Conservation (phyloP, 1,140 invertebrate genomes). For the Argopecten irradians region DNA sequence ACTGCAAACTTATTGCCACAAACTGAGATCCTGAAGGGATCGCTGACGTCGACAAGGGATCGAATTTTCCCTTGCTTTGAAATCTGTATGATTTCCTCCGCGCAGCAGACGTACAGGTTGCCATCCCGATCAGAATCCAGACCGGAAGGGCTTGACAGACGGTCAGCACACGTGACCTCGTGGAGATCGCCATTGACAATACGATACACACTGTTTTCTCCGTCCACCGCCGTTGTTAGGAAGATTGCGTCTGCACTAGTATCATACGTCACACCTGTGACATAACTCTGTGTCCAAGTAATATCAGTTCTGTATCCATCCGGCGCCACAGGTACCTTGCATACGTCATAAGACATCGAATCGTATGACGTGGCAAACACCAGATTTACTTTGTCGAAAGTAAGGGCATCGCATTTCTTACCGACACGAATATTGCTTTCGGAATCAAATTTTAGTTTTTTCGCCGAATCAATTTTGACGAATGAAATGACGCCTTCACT, state of each 20-base stretch:
- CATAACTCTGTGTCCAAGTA: neutral
- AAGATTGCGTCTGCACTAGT: neutral
- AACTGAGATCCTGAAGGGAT: neutral
- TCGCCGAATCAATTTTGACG: neutral
- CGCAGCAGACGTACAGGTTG: neutral
- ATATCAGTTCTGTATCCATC: neutral
- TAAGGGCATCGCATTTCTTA: neutral
- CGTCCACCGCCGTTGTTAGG: neutral
- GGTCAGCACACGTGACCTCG: neutral
- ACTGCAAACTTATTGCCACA: neutral
- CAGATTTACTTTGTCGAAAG: neutral
- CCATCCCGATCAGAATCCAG: neutral
- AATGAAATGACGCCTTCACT: neutral
- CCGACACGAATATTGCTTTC: neutral
- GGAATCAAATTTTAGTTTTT: neutral
- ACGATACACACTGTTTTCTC: neutral
- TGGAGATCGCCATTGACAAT: neutral
- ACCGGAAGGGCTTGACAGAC: neutral
- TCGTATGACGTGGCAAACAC: neutral
- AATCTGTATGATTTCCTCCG: neutral
- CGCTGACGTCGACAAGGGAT: neutral
- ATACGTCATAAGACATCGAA: too few relatives aligned
- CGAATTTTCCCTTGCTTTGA: neutral
- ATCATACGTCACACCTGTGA: neutral
- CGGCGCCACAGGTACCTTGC: neutral